Evolutionary conservation across 2,888 invertebrate species (phyloP), one percentile per base, ranked within the genome.

Genomic region (Julus scandinavius): DNA sequence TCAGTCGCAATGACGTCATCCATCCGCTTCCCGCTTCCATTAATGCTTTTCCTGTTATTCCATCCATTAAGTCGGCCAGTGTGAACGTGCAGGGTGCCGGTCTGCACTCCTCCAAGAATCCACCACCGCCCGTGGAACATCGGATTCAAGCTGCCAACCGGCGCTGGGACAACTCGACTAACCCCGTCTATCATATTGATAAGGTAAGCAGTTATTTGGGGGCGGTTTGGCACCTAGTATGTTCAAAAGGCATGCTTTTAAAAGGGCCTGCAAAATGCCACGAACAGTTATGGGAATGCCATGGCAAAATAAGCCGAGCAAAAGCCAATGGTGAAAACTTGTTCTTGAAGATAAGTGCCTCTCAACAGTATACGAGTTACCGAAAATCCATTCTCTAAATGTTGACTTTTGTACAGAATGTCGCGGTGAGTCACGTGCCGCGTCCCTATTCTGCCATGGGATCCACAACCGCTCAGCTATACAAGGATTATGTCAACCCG

Each of bases 181-280:
- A 86, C 20, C 49, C 86, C 13, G 86, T 13, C 29, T 45, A 86
- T 86, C 49, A 86, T 50, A 50, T 86, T 41, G 86, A 86, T 41
- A 86, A 86, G 86, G 86, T 86, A 45, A 20, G 84, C 29, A 29
- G 29, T 29, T n/a, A n/a, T n/a, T n/a, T 29, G 29, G 29, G 29
- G 29, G 29, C 29, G 29, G 29, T 29, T 29, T 29, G 29, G 29
- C 29, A 29, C 29, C 29, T 1, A n/a, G n/a, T n/a, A 29, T 29
- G 29, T 29, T 29, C 29, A 29, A 29, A 29, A 29, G 29, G 1
- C 29, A 29, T 29, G 29, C n/a, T 29, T 29, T 29, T 29, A 29
- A 29, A 29, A 29, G 29, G 29, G 0, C 29, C 29, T 29, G 29
- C 29, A 29, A 29, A 29, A 29, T 29, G 29, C 29, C 1, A 29